A percentile compares a stretch with the other conserved stretches of the same genome.
Conservation (phyloP, 2,888 invertebrate genomes). For the Scaptomyza flava region DNA sequence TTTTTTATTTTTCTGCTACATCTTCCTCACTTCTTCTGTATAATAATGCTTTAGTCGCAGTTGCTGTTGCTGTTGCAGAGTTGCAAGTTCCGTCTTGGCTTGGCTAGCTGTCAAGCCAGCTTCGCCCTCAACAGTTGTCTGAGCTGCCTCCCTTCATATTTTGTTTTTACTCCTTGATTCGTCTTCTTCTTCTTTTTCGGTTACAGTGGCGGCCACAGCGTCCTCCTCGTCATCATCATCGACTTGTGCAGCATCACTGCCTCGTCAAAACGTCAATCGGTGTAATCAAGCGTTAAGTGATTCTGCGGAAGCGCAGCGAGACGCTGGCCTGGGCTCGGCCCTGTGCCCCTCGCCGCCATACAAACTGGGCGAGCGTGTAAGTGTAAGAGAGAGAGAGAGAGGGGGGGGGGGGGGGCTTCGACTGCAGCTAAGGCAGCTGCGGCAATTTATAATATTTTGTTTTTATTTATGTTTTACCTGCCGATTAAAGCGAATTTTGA, state of each 20-base stretch:
- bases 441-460: constrained; percentile 12
- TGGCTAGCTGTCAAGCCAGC: constrained; percentile 15
- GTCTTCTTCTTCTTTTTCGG: constrained; percentile 13
- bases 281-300: constrained; percentile 83
- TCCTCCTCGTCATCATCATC: constrained; percentile 51
- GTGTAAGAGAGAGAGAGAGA: neutral
- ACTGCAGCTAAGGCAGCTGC: constrained; percentile 43
- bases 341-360: neutral
- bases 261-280: constrained; percentile 80
- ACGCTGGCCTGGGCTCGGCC: constrained; percentile 24
- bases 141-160: constrained; percentile 13
- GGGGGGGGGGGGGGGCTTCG: constrained; percentile 11
- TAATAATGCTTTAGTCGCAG: constrained; percentile 55
- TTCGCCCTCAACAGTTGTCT: constrained; percentile 54
- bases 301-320: constrained; percentile 76
- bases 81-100: constrained; percentile 1
- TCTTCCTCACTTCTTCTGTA: constrained; percentile 13
- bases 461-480: too few species aligned
- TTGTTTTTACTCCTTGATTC: too few species aligned
- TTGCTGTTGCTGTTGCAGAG: constrained; percentile 10
- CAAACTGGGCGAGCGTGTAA: constrained; percentile 16
- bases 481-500: constrained; percentile 8
- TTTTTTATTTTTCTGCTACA: neutral
- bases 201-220: constrained; percentile 20
- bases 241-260: constrained; percentile 77